Percentiles rank a stretch among this genome's conserved stretches.
Conservation (phyloP, 1,140 invertebrate genomes). For the Sarcophaga bullata region DNA sequence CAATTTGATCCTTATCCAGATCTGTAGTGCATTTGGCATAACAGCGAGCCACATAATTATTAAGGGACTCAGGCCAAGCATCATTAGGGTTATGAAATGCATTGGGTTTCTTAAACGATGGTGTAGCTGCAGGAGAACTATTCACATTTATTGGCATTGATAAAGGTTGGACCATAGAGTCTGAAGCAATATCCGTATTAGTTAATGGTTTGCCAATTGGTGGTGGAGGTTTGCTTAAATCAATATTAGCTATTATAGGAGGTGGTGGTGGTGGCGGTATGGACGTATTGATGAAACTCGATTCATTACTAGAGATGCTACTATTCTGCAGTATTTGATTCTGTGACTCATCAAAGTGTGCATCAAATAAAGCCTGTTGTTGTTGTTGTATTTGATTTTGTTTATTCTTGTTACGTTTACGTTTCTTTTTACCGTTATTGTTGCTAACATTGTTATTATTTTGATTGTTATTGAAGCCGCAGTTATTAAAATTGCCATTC, state of each 20-base stretch:
- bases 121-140: conserved; percentile 33
- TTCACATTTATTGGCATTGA: conserved; percentile 36
- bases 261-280: conserved; percentile 47
- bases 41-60: conserved; percentile 89
- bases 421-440: conserved; percentile 74
- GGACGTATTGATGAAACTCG: conserved; percentile 44
- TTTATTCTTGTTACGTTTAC: conserved; percentile 77
- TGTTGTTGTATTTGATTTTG: conserved; percentile 65
- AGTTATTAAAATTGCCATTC: conserved; percentile 45
- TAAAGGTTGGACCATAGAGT: conserved; percentile 27
- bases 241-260: conserved; percentile 50
- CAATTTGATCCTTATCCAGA: conserved; percentile 92
- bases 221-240: conserved; percentile 57
- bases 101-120: conserved; percentile 56
- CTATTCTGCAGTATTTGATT: background rate
- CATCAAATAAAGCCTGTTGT: conserved; percentile 46
- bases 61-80: conserved; percentile 79
- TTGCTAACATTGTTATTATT: conserved; percentile 55
- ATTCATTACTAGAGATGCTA: conserved; percentile 21
- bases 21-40: conserved; percentile 89
- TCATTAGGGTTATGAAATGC: conserved; percentile 67
- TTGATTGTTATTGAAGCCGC: conserved; percentile 57
- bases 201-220: conserved; percentile 48
- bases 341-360: conserved; percentile 29
- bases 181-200: conserved; percentile 5